These are phyloP conservation scores for Ceratina calcarata DNA, from an alignment of 1,140 invertebrate genomes.

Conservation along the genomic window DNA sequence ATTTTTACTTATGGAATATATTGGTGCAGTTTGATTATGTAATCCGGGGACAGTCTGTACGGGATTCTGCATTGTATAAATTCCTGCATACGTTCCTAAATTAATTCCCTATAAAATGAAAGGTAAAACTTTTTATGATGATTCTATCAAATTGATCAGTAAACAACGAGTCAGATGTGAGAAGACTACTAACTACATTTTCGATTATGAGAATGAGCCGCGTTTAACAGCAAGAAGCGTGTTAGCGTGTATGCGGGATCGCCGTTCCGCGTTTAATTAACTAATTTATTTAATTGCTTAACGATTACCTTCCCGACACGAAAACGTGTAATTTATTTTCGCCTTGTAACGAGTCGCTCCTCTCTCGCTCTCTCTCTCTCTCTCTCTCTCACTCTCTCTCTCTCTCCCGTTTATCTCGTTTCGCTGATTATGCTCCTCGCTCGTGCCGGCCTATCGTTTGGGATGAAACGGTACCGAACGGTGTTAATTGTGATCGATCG, in stretches of 20 bases:
- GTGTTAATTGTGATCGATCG: slow-evolving; percentile 31
- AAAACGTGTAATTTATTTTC: slow-evolving; percentile 43
- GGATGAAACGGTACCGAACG: neutral
- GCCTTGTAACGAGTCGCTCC: slow-evolving; percentile 26
- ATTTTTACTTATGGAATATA: too few relatives aligned
- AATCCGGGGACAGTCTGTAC: too few relatives aligned
- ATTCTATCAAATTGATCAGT: too few relatives aligned
- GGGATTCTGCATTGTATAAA: too few relatives aligned
- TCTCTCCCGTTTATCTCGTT: slow-evolving; percentile 9
- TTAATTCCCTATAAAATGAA: too few relatives aligned
- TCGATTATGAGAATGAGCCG: too few relatives aligned
- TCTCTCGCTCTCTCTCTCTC: neutral
- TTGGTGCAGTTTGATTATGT: too few relatives aligned
- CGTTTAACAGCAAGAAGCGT: neutral
- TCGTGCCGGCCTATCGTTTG: neutral
- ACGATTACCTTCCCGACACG: slow-evolving; percentile 37
- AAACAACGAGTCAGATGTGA: too few relatives aligned
- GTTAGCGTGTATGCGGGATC: slow-evolving; percentile 6
- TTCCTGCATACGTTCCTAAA: too few relatives aligned
- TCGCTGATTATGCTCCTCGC: neutral
- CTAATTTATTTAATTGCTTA: slow-evolving; percentile 50
- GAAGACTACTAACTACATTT: too few relatives aligned
- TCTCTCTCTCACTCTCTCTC: too few relatives aligned
- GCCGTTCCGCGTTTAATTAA: slow-evolving; percentile 38
- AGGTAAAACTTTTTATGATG: too few relatives aligned